phyloP scores from a whole-genome alignment of 2,797 vertebrate species.

The Sylvilagus floridanus region DNA sequence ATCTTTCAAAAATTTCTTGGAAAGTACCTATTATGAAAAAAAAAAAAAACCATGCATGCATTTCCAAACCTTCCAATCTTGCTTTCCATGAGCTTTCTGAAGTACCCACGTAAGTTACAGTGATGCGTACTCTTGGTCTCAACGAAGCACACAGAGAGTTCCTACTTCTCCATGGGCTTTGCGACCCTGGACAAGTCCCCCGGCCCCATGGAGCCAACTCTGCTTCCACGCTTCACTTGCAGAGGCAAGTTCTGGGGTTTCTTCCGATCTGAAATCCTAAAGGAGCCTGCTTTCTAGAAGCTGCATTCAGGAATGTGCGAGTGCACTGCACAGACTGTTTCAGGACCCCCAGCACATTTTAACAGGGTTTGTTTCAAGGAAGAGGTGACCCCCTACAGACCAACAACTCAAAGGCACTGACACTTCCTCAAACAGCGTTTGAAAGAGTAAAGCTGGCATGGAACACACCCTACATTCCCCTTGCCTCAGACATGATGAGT shows the following conservation, averaged over 20 bases:
- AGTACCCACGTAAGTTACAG: too few species aligned
- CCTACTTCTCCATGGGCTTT: neutral
- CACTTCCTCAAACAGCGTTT: neutral
- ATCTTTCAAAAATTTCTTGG: too few species aligned
- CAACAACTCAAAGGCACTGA: neutral
- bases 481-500: neutral
- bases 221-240: neutral
- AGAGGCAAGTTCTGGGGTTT: neutral
- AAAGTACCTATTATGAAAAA: too few species aligned
- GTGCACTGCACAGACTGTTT: neutral
- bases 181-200: neutral
- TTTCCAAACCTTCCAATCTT: too few species aligned
- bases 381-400: neutral
- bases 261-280: neutral
- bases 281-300: neutral
- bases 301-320: accelerated
- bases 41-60: too few species aligned
- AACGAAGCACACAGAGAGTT: neutral
- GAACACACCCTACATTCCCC: accelerated
- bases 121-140: neutral
- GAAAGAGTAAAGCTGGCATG: neutral
- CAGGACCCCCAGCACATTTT: neutral
- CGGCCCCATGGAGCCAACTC: accelerated
- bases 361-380: neutral
- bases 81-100: too few species aligned